Evolutionary conservation across 2,888 invertebrate genomes (phyloP).

Genomic region (Thecocarcelia acutangulata): DNA sequence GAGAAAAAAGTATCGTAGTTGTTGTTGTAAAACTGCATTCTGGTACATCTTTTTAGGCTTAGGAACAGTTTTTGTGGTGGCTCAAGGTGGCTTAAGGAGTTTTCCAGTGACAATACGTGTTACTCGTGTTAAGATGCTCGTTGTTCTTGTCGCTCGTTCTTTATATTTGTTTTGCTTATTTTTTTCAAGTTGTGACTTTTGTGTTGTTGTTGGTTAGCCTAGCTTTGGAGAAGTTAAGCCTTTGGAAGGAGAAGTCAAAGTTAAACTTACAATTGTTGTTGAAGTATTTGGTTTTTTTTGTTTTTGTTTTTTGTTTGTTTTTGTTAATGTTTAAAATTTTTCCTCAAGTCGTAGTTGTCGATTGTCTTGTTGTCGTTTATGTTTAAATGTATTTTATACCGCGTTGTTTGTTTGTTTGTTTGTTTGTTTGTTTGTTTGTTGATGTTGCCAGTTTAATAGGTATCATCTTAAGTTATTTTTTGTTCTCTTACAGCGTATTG

Average conservation of each 20-base stretch:
- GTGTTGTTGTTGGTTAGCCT: conserved; percentile 14
- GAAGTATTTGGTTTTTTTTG: conserved; percentile 9
- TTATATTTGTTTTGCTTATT: neutral
- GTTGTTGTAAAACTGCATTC: conserved; percentile 40
- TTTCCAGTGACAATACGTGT: conserved; percentile 65
- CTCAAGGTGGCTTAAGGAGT: conserved; percentile 66
- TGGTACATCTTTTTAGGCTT: conserved; percentile 50
- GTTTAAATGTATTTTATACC: conserved; percentile 81
- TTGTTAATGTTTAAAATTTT: conserved; percentile 46
- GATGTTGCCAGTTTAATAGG: conserved; percentile 53
- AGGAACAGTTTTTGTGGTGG: conserved; percentile 41
- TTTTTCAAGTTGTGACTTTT: conserved; percentile 10
- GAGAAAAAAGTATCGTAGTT: neutral
- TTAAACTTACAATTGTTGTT: conserved; percentile 67
- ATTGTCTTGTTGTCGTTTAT: conserved; percentile 81
- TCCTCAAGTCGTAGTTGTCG: conserved; percentile 73
- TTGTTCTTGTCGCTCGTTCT: conserved; percentile 66
- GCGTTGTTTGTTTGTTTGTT: conserved; percentile 26
- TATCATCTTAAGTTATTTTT: conserved; percentile 64
- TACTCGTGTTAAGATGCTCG: conserved; percentile 70
- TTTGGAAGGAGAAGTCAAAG: conserved; percentile 62
- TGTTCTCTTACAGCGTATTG: conserved; percentile 51
- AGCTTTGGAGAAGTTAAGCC: conserved; percentile 52
- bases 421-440: conserved; percentile 33
- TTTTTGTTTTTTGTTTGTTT: conserved; percentile 6